Evolutionary conservation across 2,797 vertebrate species (phyloP).

Genomic region (Hypotaenidia philippensis): DNA sequence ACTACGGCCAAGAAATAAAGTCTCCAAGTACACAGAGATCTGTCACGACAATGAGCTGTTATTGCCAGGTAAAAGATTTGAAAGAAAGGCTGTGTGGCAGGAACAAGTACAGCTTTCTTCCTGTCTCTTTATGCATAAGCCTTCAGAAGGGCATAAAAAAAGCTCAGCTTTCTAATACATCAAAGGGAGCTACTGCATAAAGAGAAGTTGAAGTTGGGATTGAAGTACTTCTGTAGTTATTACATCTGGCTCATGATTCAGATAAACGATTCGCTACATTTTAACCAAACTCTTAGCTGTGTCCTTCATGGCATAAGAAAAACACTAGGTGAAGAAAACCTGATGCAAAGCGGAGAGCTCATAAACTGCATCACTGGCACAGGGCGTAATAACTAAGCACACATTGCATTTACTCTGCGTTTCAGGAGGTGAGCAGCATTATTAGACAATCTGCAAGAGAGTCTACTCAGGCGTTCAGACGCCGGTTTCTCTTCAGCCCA

Average conservation of each 20-base stretch:
- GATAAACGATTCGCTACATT: background rate
- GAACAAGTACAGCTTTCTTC: background rate
- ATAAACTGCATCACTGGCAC: background rate
- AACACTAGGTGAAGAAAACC: background rate
- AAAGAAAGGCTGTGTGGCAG: constrained; percentile 4
- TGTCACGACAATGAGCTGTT: background rate
- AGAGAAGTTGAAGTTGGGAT: background rate
- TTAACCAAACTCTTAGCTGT: background rate
- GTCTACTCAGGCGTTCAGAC: background rate
- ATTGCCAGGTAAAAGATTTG: background rate
- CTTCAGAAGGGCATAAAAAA: background rate
- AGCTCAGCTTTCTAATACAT: background rate
- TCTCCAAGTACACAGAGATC: background rate
- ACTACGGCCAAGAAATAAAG: background rate
- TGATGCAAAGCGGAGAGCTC: background rate
- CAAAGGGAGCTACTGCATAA: background rate
- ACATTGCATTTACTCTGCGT: background rate
- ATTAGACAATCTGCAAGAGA: background rate
- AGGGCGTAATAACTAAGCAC: background rate
- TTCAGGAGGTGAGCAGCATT: background rate
- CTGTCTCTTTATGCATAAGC: background rate
- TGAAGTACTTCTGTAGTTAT: background rate
- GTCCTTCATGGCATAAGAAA: background rate
- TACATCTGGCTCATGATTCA: background rate
- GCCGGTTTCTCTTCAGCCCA: background rate